These are phyloP conservation scores for Chaetodon auriga DNA, from an alignment of 2,113 vertebrate genomes.

Conservation along the genomic window DNA sequence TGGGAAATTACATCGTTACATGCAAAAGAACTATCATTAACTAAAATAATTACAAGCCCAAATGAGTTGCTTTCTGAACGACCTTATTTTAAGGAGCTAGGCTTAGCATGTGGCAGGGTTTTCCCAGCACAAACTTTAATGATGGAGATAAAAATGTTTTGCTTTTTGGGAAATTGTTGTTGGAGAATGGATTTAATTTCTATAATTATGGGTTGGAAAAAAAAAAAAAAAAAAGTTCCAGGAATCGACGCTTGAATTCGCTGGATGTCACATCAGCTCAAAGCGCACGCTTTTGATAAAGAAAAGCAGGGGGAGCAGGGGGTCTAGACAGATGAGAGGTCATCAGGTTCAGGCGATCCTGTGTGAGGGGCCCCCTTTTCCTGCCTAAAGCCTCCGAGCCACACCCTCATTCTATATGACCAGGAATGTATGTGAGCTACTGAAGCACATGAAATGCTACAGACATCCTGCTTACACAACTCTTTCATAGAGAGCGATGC, in stretches of 20 bases:
- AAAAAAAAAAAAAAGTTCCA: not conserved
- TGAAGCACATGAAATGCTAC: slow-evolving; percentile 19
- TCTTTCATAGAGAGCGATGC: slow-evolving; percentile 21
- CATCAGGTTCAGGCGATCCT: slow-evolving; percentile 47
- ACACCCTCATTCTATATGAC: slow-evolving; percentile 41
- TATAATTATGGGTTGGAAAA: too few species aligned
- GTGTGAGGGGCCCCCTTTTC: slow-evolving; percentile 23
- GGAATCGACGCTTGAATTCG: not conserved
- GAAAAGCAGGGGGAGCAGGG: not conserved
- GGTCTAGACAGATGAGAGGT: slow-evolving; percentile 23
- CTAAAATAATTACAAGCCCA: not conserved
- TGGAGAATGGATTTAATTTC: not conserved
- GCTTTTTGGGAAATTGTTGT: not conserved
- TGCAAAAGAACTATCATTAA: not conserved
- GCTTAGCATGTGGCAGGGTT: not conserved
- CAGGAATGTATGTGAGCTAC: slow-evolving; percentile 14
- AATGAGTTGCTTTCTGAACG: not conserved
- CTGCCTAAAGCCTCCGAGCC: slow-evolving; percentile 19
- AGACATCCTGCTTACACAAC: slow-evolving; percentile 32
- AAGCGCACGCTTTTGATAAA: slow-evolving; percentile 21
- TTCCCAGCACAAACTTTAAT: not conserved
- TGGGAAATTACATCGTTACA: not conserved
- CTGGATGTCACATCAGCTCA: not conserved
- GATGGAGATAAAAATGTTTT: not conserved
- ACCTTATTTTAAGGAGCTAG: not conserved